A percentile compares a stretch with the other conserved stretches of the same genome.
phyloP scores from a whole-genome alignment of 92 coral and sea anemone genomes.

The Montipora capitata region DNA sequence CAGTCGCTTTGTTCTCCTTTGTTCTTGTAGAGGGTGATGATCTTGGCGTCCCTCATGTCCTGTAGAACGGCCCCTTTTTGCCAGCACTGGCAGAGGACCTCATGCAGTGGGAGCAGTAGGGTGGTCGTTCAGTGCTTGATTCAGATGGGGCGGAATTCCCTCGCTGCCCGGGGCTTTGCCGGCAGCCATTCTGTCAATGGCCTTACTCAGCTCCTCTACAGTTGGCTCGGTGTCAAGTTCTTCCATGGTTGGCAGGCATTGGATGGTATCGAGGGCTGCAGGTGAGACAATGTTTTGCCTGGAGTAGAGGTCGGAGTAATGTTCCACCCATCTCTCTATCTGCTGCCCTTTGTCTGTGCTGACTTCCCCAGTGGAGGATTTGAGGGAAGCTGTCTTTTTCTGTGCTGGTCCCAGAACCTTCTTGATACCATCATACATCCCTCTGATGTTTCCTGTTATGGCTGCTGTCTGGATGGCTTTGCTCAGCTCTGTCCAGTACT shows the following conservation, averaged over 20 bases:
- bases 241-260: slow-evolving; percentile 17
- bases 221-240: slow-evolving; percentile 34
- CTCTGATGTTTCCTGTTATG: background rate
- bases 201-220: slow-evolving; percentile 57
- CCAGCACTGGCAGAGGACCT: slow-evolving; percentile 22
- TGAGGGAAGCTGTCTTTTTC: too few relatives aligned
- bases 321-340: background rate
- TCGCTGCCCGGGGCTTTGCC: too few relatives aligned
- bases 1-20: too few relatives aligned
- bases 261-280: slow-evolving; percentile 41
- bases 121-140: too few relatives aligned
- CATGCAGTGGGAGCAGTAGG: slow-evolving; percentile 2
- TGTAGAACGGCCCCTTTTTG: slow-evolving; percentile 42
- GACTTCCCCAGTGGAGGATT: background rate
- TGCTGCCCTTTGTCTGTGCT: background rate
- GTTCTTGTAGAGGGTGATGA: too few relatives aligned
- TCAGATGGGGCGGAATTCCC: too few relatives aligned
- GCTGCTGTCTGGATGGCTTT: slow-evolving; percentile 29
- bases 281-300: slow-evolving; percentile 12
- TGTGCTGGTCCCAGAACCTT: background rate
- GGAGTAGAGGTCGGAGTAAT: slow-evolving; percentile 42
- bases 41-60: slow-evolving; percentile 57
- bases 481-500: slow-evolving; percentile 27
- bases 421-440: slow-evolving; percentile 67
- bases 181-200: slow-evolving; percentile 18